phyloP scores from a whole-genome alignment of 1,140 invertebrate genomes.

The Colletes latitarsis region DNA sequence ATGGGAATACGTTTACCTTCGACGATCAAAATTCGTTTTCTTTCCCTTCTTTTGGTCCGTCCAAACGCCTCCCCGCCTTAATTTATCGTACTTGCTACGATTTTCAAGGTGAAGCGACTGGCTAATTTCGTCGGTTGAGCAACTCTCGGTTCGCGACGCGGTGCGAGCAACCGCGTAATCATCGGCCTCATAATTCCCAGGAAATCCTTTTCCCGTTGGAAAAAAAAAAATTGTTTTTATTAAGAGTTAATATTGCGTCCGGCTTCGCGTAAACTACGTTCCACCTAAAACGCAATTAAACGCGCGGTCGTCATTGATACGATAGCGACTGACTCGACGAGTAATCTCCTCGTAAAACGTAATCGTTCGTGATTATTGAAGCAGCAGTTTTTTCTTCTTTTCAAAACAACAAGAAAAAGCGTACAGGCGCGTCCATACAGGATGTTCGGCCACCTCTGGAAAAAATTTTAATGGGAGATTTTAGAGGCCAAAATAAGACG shows the following conservation, averaged over 20 bases:
- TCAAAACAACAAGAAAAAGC: no score
- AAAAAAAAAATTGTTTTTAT: not conserved
- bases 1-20: constrained; percentile 25
- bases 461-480: no score
- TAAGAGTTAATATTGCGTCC: not conserved
- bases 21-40: constrained; percentile 36
- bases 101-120: constrained; percentile 49
- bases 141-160: constrained; percentile 18
- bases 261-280: not conserved
- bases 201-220: constrained; percentile 16
- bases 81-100: constrained; percentile 52
- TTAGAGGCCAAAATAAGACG: no score
- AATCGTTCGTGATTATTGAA: constrained; percentile 15
- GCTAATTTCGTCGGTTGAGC: constrained; percentile 52
- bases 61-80: not conserved
- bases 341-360: constrained; percentile 24
- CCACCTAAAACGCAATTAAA: constrained; percentile 20
- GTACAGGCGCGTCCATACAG: no score
- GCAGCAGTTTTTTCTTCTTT: no score
- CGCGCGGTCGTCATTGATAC: not conserved
- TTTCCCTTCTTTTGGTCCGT: not conserved
- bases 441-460: no score
- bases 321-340: not conserved
- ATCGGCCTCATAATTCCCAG: constrained; percentile 2
- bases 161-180: not conserved